Evolutionary conservation across 2,888 invertebrate genomes (phyloP).

Genomic region (Thymelicus acteon): DNA sequence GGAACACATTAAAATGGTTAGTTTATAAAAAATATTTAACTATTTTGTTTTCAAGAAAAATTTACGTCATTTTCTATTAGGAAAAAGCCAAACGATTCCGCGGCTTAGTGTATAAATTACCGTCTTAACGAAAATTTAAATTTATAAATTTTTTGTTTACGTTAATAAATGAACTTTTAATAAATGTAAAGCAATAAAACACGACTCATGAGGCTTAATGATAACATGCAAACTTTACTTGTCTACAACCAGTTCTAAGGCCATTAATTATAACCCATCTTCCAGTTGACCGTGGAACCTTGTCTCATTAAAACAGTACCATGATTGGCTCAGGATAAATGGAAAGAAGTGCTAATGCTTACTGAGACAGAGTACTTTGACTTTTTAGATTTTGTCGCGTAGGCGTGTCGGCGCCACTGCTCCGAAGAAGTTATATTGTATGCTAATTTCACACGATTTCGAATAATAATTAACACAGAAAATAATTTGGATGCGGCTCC

Average conservation of each 20-base stretch:
- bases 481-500: conserved; percentile 66
- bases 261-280: conserved; percentile 47
- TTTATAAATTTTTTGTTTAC: conserved; percentile 15
- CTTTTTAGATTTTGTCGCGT: conserved; percentile 48
- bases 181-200: conserved; percentile 35
- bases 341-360: conserved; percentile 30
- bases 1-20: not conserved
- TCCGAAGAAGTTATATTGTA: conserved; percentile 72
- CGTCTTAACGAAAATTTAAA: not conserved
- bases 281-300: conserved; percentile 43
- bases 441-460: conserved; percentile 63
- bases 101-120: conserved; percentile 4
- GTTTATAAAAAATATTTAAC: not conserved
- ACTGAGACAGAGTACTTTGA: conserved; percentile 46
- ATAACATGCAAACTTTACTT: conserved; percentile 48
- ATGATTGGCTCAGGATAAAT: not conserved
- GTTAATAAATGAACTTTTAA: conserved; percentile 33
- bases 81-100: not conserved
- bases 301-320: conserved; percentile 40
- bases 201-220: conserved; percentile 40
- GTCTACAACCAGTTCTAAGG: conserved; percentile 44
- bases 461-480: conserved; percentile 76
- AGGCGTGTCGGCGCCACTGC: conserved; percentile 58
- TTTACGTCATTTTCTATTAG: not conserved
- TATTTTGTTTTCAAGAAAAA: too few species aligned